Evolutionary conservation across 30 jellyfish, hydroid and myxozoan species (phyloP).

Genomic region (Aurelia sp.): DNA sequence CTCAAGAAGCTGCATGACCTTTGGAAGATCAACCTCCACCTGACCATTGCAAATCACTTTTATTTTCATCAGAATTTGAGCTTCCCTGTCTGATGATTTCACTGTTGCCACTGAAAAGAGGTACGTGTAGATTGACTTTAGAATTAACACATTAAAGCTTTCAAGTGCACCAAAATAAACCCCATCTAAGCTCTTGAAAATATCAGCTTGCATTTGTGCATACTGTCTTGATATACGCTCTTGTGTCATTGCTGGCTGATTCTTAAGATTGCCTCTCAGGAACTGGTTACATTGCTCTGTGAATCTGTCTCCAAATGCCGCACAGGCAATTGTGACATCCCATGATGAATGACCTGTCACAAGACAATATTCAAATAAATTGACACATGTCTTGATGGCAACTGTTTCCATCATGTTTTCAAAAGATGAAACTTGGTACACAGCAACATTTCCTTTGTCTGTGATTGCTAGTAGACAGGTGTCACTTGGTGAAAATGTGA

Average conservation of each 20-base stretch:
- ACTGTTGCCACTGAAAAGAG: slow-evolving; percentile 19
- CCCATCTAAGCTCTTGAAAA: slow-evolving; percentile 46
- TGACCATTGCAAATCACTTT: slow-evolving; percentile 55
- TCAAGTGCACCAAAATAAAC: slow-evolving; percentile 68
- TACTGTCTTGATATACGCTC: slow-evolving; percentile 24
- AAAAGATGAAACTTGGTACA: slow-evolving; percentile 33
- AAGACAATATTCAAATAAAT: slow-evolving; percentile 72
- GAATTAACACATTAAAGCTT: slow-evolving; percentile 39
- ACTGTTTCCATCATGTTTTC: slow-evolving; percentile 28
- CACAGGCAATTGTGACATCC: slow-evolving; percentile 63
- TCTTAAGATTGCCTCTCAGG: slow-evolving; percentile 14
- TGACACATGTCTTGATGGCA: slow-evolving; percentile 37
- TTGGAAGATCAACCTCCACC: slow-evolving; percentile 62
- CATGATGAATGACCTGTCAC: slow-evolving; percentile 56
- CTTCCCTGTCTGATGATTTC: slow-evolving; percentile 62
- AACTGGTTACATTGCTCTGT: slow-evolving; percentile 67
- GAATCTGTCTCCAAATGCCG: slow-evolving; percentile 48
- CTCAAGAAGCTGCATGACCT: slow-evolving; percentile 63
- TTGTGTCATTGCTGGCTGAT: slow-evolving; percentile 57
- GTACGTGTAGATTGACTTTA: slow-evolving; percentile 52
- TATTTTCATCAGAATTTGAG: slow-evolving; percentile 34
- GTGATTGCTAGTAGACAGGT: slow-evolving; percentile 63
- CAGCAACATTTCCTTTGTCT: slow-evolving; percentile 48
- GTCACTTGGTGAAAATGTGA: slow-evolving; percentile 77
- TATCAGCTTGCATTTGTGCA: slow-evolving; percentile 55